Evolutionary conservation across 2,888 invertebrate species (phyloP), one percentile per base, ranked within the genome.

Genomic region (Kuschelorhynchus macadamiae): DNA sequence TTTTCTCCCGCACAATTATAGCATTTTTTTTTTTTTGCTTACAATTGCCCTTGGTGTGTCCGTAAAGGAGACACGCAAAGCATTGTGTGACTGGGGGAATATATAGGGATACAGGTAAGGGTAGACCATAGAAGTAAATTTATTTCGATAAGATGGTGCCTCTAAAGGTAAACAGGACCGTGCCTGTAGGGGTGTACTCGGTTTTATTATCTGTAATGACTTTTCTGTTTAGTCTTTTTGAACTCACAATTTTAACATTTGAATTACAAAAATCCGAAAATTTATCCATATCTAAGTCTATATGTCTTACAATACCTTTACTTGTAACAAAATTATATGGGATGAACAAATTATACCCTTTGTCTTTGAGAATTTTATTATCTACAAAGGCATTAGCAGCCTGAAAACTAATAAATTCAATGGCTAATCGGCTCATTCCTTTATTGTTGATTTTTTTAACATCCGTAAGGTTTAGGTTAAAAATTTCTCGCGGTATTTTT

Each of bases 11-110:
- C 55, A 44, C 44, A 56, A 32, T 56, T 56, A 44, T 21, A 56
- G 17, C 56, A 56, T 44, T 56, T 56, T 17, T 14, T 11, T 56
- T 42, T 56, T 4, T 16, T 39, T n/a, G n/a, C 42, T 64, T 64
- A 14, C 53, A 52, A 47, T 56, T 46, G 12, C 46, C 46, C 32
- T 57, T 47, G 14, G 49, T 64, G 12, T 64, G 57, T 11, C 64
- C 64, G 20, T 64, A 64, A 9, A 56, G 7, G n/a, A n/a, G n/a
- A n/a, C n/a, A n/a, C n/a, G n/a, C n/a, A n/a, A n/a, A n/a, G n/a
- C n/a, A n/a, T n/a, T n/a, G n/a, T n/a, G n/a, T n/a, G n/a, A n/a
- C n/a, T n/a, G n/a, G n/a, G n/a, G n/a, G n/a, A n/a, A n/a, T n/a
- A n/a, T n/a, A n/a, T n/a, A n/a, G n/a, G n/a, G n/a, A n/a, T n/a